Evolutionary conservation across 1,140 invertebrate species (phyloP).

Genomic region (Orussus abietinus): DNA sequence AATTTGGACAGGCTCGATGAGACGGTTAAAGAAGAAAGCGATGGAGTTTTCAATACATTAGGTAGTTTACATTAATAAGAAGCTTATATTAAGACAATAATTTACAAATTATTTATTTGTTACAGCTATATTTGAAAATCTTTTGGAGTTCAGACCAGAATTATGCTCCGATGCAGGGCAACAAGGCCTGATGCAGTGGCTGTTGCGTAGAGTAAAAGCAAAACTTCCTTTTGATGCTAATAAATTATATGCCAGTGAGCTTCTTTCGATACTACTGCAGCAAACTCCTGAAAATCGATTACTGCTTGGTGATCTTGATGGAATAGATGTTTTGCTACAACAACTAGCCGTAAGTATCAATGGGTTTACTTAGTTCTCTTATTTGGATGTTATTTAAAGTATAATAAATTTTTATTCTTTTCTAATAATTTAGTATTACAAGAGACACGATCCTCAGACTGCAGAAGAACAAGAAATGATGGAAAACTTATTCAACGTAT

Average conservation of each 20-base stretch:
- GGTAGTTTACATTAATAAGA: slow-evolving; percentile 52
- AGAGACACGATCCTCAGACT: slow-evolving; percentile 86
- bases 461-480: slow-evolving; percentile 96
- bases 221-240: slow-evolving; percentile 92
- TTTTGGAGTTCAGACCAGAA: slow-evolving; percentile 86
- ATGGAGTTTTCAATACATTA: slow-evolving; percentile 94
- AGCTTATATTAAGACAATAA: slow-evolving; percentile 5
- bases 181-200: slow-evolving; percentile 89
- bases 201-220: slow-evolving; percentile 83
- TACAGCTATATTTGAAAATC: slow-evolving; percentile 81
- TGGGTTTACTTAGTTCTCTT: no score
- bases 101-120: slow-evolving; percentile 22
- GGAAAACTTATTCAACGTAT: slow-evolving; percentile 96
- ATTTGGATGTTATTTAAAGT: slow-evolving; percentile 11
- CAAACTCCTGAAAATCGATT: slow-evolving; percentile 79
- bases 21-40: slow-evolving; percentile 87
- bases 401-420: slow-evolving; percentile 25
- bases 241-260: slow-evolving; percentile 94
- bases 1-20: slow-evolving; percentile 94
- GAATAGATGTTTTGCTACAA: slow-evolving; percentile 94
- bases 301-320: slow-evolving; percentile 86
- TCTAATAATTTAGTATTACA: slow-evolving; percentile 90
- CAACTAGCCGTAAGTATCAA: slow-evolving; percentile 79
- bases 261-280: slow-evolving; percentile 93
- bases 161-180: slow-evolving; percentile 78